Base-by-base conservation (phyloP, 2,113 vertebrate genomes). In the Epinephelus moara region DNA sequence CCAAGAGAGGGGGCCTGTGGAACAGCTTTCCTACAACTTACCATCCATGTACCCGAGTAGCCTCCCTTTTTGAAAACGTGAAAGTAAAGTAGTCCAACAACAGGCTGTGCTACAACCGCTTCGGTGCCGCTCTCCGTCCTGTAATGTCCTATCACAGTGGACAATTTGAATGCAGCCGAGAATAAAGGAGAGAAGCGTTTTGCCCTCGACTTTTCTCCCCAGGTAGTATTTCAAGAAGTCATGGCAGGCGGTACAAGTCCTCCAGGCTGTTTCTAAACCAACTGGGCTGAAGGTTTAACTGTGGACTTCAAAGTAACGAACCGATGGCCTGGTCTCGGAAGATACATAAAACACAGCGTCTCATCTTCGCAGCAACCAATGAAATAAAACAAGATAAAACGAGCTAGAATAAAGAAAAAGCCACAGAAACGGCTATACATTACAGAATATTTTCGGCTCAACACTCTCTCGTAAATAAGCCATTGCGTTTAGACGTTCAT, bases 291-390 rank as follows among this genome's bases (percentile, higher is more conserved):
- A 95, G 96, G 96, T 96, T 96, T 95, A 96, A 96, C 95, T 93
- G 96, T 90, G 96, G 93, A 97, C 96, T 96, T 98, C 97, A 98
- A 97, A 98, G 97, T 88, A 86, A 91, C 85, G 89, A 92, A 93
- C 96, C 96, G 96, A 94, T 94, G 93, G 93, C 93, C 94, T 85
- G 96, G 96, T 97, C 97, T 96, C 95, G 96, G 80, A 95, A 98
- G 97, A 95, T 95, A 90, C 94, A 95, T 97, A 96, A 77, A 85
- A 92, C 59, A 81, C 79, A 67, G 83, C 86, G 84, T 8, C 79
- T 59, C 75, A 18, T 69, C 74, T 68, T 62, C 47, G 62, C 83
- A 6, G 37, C 5, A 55, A 63, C 6, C 63, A 9, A 23, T 55
- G 57, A 27, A 60, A 88, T 50, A 60, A 75, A 73, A 18, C 64